Base-by-base conservation (phyloP, 1,140 invertebrate genomes). In the Tetramorium parvispinum region DNA sequence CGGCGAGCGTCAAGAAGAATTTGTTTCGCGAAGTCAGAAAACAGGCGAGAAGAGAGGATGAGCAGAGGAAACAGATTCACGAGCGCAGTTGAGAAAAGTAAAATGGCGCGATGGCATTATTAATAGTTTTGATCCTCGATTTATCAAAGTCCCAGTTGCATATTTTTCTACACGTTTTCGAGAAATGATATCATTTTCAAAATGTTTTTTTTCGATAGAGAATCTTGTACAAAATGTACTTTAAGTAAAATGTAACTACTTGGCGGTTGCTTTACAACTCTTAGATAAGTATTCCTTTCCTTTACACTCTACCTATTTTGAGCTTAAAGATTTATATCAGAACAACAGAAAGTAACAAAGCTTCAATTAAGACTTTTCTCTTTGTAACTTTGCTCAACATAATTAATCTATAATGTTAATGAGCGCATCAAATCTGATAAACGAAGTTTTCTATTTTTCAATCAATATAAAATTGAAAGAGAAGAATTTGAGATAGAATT, bases 1-100 rank as follows among this genome's bases (percentile, higher is more conserved):
- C 63, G 76, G 51, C 57, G 27, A 66, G 76, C 57, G 53, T 59
- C 71, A 66, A 57, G 83, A 86, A 76, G 61, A 82, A 71, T 70
- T 55, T 86, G 86, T 85, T 73, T 53, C 18, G 63, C 21, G 65
- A 37, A 6, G 13, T 16, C 11, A 37, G 59, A 75, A 79, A 86
- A 76, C 53, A 37, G 70, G 24, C 27, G 70, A 76, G 8, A 66
- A 16, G 51, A 53, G 51, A 65, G 27, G 32, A 79, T 16, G n/a
- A 13, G 27, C 11, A 57, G 11, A 77, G 32, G 16, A 51, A 85
- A 46, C 59, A 61, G 21, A 85, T 83, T 75, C 55, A 40, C 53
- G 18, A 32, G 27, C n/a, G 24, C 24, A 18, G 37, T 43, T 40
- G 53, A 59, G 27, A 40, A 46, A 59, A 75, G 24, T 73, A 75